Evolutionary conservation across 2,113 vertebrate species (phyloP), one percentile per base, ranked within the genome.

Genomic region (Notothenia rossii): DNA sequence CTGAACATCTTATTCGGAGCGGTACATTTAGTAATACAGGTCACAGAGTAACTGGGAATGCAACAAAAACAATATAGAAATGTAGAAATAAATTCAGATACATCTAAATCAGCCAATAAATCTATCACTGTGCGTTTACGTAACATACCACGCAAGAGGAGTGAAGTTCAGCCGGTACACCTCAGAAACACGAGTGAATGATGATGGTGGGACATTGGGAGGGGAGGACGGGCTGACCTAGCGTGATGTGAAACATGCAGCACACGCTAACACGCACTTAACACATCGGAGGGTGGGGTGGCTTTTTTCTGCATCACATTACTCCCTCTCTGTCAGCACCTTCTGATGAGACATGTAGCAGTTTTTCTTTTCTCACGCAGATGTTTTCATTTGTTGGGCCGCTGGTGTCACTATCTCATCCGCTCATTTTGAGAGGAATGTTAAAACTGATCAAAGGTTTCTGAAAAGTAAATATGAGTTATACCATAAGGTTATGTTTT

Each of bases 291-390:
- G 76, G 85, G 86, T 51, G 81, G 79, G 75, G 77, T 67, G 63
- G 50, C 36, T 25, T 70, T 82, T 59, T 45, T 65, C 14, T 79
- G 76, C 71, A 51, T 88, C 43, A 36, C 74, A 71, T 81, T 83
- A 73, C 83, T 91, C 86, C 53, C 67, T 11, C 62, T 82, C 83
- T 90, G 83, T 90, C 88, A 81, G 83, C 81, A 69, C 79, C 81
- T 84, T 54, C 66, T 60, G 77, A 84, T 77, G 82, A 90, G 61
- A 77, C 77, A 59, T 43, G 63, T 60, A 71, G 84, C 69, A 50
- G 73, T 74, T 88, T 29, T 70, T 69, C 59, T 59, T 59, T 73
- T 85, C 74, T 91, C 89, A 83, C 68, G 79, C 83, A 83, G 75
- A 82, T 92, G 77, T 91, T 82, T 86, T 79, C 81, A 87, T 71